These are phyloP conservation scores for Phyllotreta striolata DNA, from an alignment of 2,888 invertebrate genomes.

Conservation along the genomic window DNA sequence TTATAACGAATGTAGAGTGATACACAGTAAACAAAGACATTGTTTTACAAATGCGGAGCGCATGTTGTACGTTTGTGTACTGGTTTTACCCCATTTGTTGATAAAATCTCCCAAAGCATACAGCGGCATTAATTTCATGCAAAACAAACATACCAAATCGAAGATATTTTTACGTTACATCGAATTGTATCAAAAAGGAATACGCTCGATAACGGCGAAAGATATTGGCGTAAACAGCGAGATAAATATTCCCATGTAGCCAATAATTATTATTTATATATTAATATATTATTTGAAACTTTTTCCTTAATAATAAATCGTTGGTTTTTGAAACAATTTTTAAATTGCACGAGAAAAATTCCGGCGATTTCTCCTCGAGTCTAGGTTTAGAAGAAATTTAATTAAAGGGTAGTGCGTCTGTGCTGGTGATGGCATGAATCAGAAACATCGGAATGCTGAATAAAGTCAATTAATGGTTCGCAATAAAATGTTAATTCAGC, in stretches of 20 bases:
- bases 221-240: too few species aligned
- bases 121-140: constrained; percentile 43
- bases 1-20: constrained; percentile 25
- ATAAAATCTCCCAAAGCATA: constrained; percentile 38
- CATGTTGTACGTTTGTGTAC: constrained; percentile 23
- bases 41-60: constrained; percentile 26
- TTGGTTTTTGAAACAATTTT: neutral
- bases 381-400: constrained; percentile 26
- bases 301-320: neutral
- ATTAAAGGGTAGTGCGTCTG: constrained; percentile 24
- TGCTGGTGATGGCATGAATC: constrained; percentile 26
- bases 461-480: constrained; percentile 38
- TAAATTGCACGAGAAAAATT: constrained; percentile 12
- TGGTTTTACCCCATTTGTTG: constrained; percentile 37
- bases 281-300: neutral
- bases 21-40: constrained; percentile 33
- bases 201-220: too few species aligned
- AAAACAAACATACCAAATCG: constrained; percentile 44
- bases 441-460: constrained; percentile 29
- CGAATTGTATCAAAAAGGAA: constrained; percentile 37
- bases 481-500: constrained; percentile 40
- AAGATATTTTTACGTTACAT: constrained; percentile 44
- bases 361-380: constrained; percentile 10
- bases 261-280: neutral
- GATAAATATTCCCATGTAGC: neutral